Evolutionary conservation across 2,113 vertebrate species (phyloP).

Genomic region (Hydrolagus affinis): DNA sequence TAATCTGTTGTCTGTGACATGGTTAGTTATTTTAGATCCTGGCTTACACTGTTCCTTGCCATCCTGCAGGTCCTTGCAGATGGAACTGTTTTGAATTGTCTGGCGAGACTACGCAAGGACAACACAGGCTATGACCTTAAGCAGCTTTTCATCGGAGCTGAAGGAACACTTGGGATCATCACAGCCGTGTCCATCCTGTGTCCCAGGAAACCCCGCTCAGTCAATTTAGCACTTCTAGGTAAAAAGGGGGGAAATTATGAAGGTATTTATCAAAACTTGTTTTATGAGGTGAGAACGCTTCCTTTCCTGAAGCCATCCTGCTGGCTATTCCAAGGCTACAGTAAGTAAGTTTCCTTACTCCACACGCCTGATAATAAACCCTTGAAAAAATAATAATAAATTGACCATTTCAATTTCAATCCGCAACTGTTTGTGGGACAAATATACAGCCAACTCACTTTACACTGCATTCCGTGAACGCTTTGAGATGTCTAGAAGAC

Average conservation of each 20-base stretch:
- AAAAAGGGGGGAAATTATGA: slow-evolving; percentile 11
- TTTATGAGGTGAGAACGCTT: background rate
- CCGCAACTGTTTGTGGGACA: too few species aligned
- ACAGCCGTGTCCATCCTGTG: slow-evolving; percentile 82
- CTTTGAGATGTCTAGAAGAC: too few species aligned
- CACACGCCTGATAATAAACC: too few species aligned
- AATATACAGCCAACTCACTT: too few species aligned
- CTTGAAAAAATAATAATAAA: too few species aligned
- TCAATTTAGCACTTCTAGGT: slow-evolving; percentile 86
- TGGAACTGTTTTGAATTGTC: slow-evolving; percentile 70
- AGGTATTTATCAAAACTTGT: background rate
- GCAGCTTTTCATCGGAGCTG: slow-evolving; percentile 90
- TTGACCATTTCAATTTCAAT: too few species aligned
- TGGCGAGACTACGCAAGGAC: slow-evolving; percentile 78
- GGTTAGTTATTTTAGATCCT: background rate
- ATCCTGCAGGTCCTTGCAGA: slow-evolving; percentile 71
- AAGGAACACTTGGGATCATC: slow-evolving; percentile 86
- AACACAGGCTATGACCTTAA: slow-evolving; percentile 96
- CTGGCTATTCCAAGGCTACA: background rate
- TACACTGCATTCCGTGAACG: too few species aligned
- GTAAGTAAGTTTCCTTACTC: too few species aligned
- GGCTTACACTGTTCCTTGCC: background rate
- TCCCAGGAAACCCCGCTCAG: slow-evolving; percentile 71
- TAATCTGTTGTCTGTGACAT: too few species aligned
- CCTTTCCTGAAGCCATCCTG: background rate